Conservation (phyloP, 2,888 invertebrate genomes). For the Abscondita cerata region DNA sequence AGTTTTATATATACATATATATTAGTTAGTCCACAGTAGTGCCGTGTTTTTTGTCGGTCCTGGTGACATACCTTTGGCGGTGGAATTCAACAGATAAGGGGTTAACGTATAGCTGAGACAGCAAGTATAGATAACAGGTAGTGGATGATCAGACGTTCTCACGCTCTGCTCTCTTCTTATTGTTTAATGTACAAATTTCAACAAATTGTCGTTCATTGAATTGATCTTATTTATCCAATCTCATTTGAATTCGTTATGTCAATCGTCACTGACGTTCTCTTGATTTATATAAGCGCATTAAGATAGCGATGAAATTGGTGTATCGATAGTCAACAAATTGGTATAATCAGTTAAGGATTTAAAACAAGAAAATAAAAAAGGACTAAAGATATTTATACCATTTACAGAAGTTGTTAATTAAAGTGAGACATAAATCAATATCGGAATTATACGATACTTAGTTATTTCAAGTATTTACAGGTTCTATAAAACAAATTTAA, state of each 20-base stretch:
- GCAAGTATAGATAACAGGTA: conserved; percentile 53
- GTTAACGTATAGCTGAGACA: conserved; percentile 57
- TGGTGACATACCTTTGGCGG: conserved; percentile 57
- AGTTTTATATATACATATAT: conserved; percentile 35
- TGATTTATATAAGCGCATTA: conserved; percentile 6
- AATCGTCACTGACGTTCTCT: conserved; percentile 4
- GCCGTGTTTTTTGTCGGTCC: conserved; percentile 54
- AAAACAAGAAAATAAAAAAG: conserved; percentile 1
- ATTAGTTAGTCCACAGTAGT: conserved; percentile 54
- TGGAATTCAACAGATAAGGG: conserved; percentile 57
- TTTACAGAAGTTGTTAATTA: conserved; percentile 13
- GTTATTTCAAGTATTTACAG: conserved; percentile 5
- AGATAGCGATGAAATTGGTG: conserved; percentile 12
- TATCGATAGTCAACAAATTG: conserved; percentile 10
- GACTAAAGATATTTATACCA: conserved; percentile 11
- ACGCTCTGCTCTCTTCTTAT: conserved; percentile 49
- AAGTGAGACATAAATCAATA: conserved; percentile 12
- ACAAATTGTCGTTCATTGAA: conserved; percentile 8
- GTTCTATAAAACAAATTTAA: conserved; percentile 4
- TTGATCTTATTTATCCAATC: conserved; percentile 9
- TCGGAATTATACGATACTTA: conserved; percentile 10
- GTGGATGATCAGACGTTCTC: conserved; percentile 54
- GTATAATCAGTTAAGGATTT: conserved; percentile 10
- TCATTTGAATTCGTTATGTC: conserved; percentile 1
- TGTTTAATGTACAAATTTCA: conserved; percentile 16